A percentile compares a stretch with the other conserved stretches of the same genome.
Conservation (phyloP, 2,113 vertebrate species). For the Eira barbara region DNA sequence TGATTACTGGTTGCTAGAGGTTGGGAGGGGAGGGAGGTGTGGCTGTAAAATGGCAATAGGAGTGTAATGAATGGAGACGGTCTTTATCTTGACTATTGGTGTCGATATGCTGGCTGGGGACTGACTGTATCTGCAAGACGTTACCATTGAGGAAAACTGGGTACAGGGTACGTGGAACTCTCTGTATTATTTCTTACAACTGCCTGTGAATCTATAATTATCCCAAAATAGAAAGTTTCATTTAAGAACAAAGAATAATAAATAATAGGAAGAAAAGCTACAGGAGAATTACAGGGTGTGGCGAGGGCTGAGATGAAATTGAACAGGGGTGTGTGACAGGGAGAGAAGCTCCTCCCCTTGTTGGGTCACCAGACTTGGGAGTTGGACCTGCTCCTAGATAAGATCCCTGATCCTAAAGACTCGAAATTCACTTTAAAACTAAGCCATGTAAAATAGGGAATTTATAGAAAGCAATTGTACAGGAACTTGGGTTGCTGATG, state of each 20-base stretch:
- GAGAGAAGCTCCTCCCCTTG: background rate
- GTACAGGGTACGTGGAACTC: background rate
- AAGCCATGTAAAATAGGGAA: background rate
- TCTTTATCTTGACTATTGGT: background rate
- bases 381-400: background rate
- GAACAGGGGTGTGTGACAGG: background rate
- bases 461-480: background rate
- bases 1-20: background rate
- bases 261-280: background rate
- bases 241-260: background rate
- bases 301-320: background rate
- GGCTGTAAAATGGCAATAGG: background rate
- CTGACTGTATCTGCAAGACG: background rate
- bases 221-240: background rate
- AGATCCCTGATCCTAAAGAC: background rate
- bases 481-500: background rate
- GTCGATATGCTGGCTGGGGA: background rate
- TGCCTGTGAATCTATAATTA: background rate
- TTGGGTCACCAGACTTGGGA: background rate
- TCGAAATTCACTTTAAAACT: background rate
- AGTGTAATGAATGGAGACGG: too few species aligned
- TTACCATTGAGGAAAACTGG: background rate
- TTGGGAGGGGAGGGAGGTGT: background rate
- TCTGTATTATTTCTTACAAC: background rate
- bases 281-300: background rate